Evolutionary conservation across 92 coral and sea anemone genomes (phyloP).

Genomic region (Umimayanthus kanabou): DNA sequence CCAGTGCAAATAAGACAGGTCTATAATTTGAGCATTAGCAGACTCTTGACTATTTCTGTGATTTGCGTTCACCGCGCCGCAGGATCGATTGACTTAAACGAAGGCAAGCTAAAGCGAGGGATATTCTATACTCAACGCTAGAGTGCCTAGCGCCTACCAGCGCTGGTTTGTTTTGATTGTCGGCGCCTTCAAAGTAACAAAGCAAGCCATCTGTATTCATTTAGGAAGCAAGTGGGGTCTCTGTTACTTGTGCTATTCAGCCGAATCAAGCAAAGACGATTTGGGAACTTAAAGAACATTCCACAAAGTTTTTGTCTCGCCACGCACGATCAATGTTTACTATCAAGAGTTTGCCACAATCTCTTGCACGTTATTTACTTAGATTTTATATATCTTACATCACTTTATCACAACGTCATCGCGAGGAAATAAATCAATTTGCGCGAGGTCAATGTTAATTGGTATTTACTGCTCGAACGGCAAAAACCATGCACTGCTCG

Average conservation of each 20-base stretch:
- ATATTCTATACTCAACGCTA: not conserved
- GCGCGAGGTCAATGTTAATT: not conserved
- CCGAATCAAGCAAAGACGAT: not conserved
- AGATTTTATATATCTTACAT: not conserved
- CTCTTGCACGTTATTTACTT: not conserved
- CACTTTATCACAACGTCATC: not conserved
- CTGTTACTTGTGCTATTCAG: not conserved
- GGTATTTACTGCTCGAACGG: not conserved
- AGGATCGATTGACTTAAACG: not conserved
- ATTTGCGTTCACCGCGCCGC: not conserved
- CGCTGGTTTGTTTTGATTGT: slow-evolving; percentile 24
- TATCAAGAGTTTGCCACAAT: not conserved
- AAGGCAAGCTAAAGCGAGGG: not conserved
- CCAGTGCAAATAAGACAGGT: not conserved
- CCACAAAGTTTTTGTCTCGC: not conserved
- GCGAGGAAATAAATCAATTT: slow-evolving; percentile 1
- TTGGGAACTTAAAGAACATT: not conserved
- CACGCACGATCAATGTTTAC: not conserved
- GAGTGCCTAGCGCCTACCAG: slow-evolving; percentile 5
- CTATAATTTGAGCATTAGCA: not conserved
- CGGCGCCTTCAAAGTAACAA: slow-evolving; percentile 40
- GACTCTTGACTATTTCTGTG: not conserved
- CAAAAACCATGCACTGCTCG: not conserved
- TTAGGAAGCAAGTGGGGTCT: slow-evolving; percentile 33
- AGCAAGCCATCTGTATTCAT: slow-evolving; percentile 40